Base-by-base conservation (phyloP, 2,888 invertebrate species). In the Chloroclystis v-ata region DNA sequence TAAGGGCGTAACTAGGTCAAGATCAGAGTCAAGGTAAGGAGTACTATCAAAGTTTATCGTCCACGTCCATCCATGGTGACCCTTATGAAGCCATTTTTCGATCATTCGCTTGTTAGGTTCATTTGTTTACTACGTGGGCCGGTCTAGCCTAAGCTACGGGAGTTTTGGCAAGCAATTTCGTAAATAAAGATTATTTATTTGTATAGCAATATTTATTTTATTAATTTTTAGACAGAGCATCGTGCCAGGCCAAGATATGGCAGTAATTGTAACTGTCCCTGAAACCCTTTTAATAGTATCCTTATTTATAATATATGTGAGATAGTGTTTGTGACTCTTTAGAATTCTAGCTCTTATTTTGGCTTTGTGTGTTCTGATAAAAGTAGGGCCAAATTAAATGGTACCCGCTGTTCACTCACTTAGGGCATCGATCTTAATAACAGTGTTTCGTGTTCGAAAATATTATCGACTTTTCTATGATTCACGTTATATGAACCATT, bases 11-110 rank as follows among this genome's bases (percentile, higher is more conserved):
- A 51, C 30, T 51, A 47, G 58, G 58, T 58, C 58, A 58, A 49
- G 56, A 55, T 20, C 52, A 45, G 35, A 37, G 54, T 43, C 56
- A 56, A 58, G 56, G 58, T 37, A 28, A 50, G 33, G 16, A 28
- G 38, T 56, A 54, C 54, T 52, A 58, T 58, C 54, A 54, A 56
- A 54, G 46, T 54, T 54, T 52, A 56, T 54, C 41, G 47, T 39
- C 49, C 38, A 14, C 28, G 38, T 13, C 38, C 32, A 1, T n/a
- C 32, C 8, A 10, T 37, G 35, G 39, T 50, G 50, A 50, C 43
- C 46, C 43, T 35, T 32, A 30, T 30, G 29, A 28, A 46, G 46
- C 46, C 38, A 25, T 46, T 50, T 50, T 39, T 25, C 46, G 49
- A 45, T 44, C 43, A 44, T 44, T 37, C 40, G 20, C 41, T 30